These are phyloP conservation scores for Eurosta solidaginis DNA, from an alignment of 1,140 invertebrate species.

Conservation along the genomic window DNA sequence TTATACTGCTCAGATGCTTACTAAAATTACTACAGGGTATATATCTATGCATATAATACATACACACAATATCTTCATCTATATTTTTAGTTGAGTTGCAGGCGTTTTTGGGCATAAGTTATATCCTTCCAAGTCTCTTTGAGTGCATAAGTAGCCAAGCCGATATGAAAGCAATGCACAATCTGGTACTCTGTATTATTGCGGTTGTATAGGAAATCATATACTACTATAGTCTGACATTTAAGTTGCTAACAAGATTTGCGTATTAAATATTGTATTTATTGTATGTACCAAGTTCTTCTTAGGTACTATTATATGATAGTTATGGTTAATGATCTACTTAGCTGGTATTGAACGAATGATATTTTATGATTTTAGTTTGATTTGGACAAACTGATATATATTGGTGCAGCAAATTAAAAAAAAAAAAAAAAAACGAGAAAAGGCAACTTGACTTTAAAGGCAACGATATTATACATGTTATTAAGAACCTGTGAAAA, in stretches of 20 bases:
- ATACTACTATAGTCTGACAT: not conserved
- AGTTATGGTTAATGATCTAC: constrained; percentile 9
- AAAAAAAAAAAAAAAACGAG: not conserved
- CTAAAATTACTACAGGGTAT: not conserved
- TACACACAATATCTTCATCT: not conserved
- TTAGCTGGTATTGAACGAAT: not conserved
- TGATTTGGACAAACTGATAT: constrained; percentile 2
- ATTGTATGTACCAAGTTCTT: not conserved
- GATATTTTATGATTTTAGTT: not conserved
- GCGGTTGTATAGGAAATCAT: not conserved
- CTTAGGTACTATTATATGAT: constrained; percentile 5
- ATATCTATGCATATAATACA: not conserved
- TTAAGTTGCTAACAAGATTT: constrained; percentile 13
- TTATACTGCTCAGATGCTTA: too few relatives aligned
- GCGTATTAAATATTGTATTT: not conserved
- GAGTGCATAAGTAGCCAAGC: not conserved
- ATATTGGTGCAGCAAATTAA: not conserved
- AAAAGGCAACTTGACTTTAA: too few relatives aligned
- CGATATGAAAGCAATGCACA: not conserved
- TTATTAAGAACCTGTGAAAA: too few relatives aligned
- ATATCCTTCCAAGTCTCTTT: not conserved
- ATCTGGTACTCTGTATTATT: constrained; percentile 2
- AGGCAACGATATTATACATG: too few relatives aligned
- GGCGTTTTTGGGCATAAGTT: not conserved
- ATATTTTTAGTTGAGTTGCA: not conserved